Base-by-base conservation (phyloP, 2,888 invertebrate genomes). In the Nycteola revayana region DNA sequence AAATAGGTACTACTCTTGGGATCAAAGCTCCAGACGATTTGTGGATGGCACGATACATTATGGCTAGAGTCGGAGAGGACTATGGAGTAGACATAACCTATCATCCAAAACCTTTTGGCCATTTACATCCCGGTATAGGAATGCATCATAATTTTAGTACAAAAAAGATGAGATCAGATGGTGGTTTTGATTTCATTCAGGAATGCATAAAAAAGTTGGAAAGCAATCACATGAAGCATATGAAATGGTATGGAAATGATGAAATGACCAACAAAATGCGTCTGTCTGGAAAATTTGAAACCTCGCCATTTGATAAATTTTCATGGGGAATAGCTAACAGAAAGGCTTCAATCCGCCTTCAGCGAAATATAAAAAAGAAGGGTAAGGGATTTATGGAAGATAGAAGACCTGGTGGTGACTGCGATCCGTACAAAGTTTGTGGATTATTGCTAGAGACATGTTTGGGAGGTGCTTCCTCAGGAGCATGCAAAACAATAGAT, bases 381-480 rank as follows among this genome's bases (percentile, higher is more conserved):
- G 95, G 95, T 58, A 94, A 94, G 72, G 98, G 98, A 1, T 98
- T 97, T 72, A 90, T 98, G 60, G 98, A 98, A 86, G 98, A 98
- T 81, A 91, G 98, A 54, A 91, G 98, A 63, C 97, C 97, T 21
- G 93, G 93, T 40, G 96, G 95, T 38, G 97, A 97, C 75, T 95
- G 95, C 78, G 97, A 97, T 84, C 97, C 97, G 0, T 97, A 97
- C 35, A 39, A 64, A 0, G 84, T 84, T 17, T 85, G 86, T 58
- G 87, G 82, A 1, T 40, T 96, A 91, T 66, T 87, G 26, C 21
- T 86, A 60, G 87, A 87, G 27, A 84, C 87, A 0, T 70, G 86
- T 30, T 49, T 87, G 10, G 82, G 80, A 10, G 39, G 70, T 18
- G 14, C 53, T 2, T 46, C 40, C 11, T 29, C 11, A 2, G 10